Evolutionary conservation across 2,888 invertebrate genomes (phyloP).

Genomic region (Torymus aiolomorphi): DNA sequence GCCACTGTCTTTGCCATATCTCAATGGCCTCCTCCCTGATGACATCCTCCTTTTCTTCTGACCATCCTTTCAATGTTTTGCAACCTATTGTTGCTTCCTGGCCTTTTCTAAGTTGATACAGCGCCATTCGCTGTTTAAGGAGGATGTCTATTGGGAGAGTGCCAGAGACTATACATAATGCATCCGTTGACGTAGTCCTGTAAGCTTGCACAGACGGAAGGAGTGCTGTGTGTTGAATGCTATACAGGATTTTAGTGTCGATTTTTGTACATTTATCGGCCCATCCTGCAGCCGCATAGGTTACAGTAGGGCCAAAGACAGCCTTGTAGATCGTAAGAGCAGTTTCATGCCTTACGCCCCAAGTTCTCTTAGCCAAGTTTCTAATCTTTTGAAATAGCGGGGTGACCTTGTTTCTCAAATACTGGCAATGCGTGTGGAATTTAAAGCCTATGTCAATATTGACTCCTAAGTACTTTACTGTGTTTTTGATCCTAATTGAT

Average conservation of each 20-base stretch:
- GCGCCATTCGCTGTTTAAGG: no score
- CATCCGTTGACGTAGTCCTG: background rate
- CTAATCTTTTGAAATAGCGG: background rate
- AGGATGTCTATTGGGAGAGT: no score
- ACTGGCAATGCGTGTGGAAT: background rate
- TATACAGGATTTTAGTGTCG: background rate
- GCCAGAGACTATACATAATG: no score
- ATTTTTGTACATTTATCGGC: background rate
- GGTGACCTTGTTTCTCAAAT: background rate
- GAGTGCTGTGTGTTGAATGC: background rate
- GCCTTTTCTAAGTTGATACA: no score
- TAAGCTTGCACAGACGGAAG: background rate
- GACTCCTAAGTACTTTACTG: no score
- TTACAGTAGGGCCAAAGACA: no score
- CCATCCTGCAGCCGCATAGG: conserved; percentile 25
- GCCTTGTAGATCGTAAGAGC: background rate
- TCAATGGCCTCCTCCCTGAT: no score
- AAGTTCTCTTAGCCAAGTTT: background rate
- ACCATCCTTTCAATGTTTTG: no score
- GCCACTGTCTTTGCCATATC: no score
- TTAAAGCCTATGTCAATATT: background rate
- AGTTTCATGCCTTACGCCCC: conserved; percentile 2
- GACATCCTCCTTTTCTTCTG: no score
- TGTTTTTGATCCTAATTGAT: background rate
- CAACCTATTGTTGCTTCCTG: no score